Evolutionary conservation across 2,888 invertebrate genomes (phyloP).

Genomic region (Lasioglossum figueresi): DNA sequence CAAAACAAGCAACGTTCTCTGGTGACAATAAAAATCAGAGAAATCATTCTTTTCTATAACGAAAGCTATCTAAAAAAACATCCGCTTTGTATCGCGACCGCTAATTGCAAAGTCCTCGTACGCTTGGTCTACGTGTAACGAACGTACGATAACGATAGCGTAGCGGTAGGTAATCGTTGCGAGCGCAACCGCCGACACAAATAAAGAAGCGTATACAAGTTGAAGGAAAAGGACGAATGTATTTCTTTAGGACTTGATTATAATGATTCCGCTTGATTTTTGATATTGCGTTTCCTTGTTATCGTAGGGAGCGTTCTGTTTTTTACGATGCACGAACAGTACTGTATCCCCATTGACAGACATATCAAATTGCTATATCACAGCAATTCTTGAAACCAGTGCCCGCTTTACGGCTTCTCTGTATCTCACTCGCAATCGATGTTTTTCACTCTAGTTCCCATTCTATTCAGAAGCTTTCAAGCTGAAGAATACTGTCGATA

Average conservation of each 20-base stretch:
- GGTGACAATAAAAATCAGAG: too few species aligned
- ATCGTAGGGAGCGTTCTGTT: background rate
- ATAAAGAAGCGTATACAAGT: background rate
- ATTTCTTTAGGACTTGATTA: background rate
- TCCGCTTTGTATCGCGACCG: slow-evolving; percentile 51
- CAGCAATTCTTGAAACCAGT: background rate
- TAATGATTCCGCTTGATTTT: too few species aligned
- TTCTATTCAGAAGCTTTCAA: background rate
- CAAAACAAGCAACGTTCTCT: too few species aligned
- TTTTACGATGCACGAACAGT: background rate
- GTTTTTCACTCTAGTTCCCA: slow-evolving; percentile 5
- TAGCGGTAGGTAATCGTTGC: background rate
- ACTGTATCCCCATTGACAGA: too few species aligned
- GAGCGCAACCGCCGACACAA: background rate
- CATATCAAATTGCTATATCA: too few species aligned
- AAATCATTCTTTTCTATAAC: background rate
- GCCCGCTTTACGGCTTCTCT: background rate
- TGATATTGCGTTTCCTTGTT: background rate
- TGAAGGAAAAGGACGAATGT: slow-evolving; percentile 1
- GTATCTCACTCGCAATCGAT: background rate
- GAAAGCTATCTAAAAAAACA: slow-evolving; percentile 34
- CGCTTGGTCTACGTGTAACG: background rate
- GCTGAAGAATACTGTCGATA: background rate
- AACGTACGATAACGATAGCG: slow-evolving; percentile 23
- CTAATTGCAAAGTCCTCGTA: slow-evolving; percentile 21